Conservation (phyloP, 2,113 vertebrate species). For the Sander vitreus region DNA sequence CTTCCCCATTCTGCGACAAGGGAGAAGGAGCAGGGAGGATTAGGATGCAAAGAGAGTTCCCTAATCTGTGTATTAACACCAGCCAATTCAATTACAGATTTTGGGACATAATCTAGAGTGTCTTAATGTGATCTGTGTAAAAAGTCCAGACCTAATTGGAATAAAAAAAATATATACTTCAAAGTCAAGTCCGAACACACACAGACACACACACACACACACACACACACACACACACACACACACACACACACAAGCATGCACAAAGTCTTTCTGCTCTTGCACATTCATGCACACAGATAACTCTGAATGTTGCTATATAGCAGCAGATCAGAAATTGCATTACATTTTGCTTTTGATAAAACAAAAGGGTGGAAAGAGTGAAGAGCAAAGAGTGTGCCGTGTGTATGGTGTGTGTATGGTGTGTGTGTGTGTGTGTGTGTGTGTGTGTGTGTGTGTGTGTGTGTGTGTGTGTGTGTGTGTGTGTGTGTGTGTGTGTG, state of each 20-base stretch:
- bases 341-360: constrained; percentile 20
- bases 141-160: constrained; percentile 64
- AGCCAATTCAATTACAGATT: constrained; percentile 76
- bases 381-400: constrained; percentile 15
- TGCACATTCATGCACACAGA: neutral
- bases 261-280: neutral
- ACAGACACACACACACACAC: neutral
- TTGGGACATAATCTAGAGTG: constrained; percentile 62
- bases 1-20: constrained; percentile 37
- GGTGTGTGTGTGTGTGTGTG: no score
- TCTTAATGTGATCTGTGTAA: constrained; percentile 62
- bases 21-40: constrained; percentile 63
- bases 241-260: neutral
- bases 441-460: neutral
- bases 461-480: constrained; percentile 1
- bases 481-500: neutral
- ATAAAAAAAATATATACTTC: constrained; percentile 22
- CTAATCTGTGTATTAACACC: constrained; percentile 79
- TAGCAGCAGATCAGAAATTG: constrained; percentile 10
- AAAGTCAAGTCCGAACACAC: neutral
- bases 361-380: constrained; percentile 24
- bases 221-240: neutral
- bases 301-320: neutral
- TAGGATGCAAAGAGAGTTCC: constrained; percentile 66
- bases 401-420: no score